Conservation (phyloP, 2,113 vertebrate genomes). For the Ornithorhynchus anatinus region DNA sequence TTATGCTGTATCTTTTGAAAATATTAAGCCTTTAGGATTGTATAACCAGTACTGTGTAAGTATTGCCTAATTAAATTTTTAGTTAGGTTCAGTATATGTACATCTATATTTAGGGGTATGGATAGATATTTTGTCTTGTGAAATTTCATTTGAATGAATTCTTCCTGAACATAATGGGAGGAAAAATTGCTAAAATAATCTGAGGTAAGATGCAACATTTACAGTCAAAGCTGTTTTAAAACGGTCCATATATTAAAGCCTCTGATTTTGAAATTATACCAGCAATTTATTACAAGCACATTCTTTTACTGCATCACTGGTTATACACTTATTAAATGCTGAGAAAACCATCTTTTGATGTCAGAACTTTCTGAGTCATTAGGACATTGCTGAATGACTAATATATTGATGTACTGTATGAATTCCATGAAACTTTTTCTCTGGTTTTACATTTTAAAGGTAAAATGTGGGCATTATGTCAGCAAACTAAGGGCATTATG, state of each 20-base stretch:
- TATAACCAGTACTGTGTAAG: constrained; percentile 72
- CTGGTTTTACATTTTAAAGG: constrained; percentile 73
- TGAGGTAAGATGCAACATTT: constrained; percentile 8
- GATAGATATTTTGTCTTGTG: constrained; percentile 61
- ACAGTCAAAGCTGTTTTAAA: constrained; percentile 46
- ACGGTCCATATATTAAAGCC: constrained; percentile 46
- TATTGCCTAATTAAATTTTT: constrained; percentile 70
- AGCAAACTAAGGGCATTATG: constrained; percentile 70
- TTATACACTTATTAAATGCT: constrained; percentile 64
- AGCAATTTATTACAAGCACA: constrained; percentile 69
- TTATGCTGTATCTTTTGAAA: constrained; percentile 62
- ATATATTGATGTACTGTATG: constrained; percentile 73
- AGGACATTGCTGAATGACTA: constrained; percentile 67
- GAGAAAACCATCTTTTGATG: constrained; percentile 65
- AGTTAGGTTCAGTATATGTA: constrained; percentile 63
- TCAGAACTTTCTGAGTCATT: constrained; percentile 64
- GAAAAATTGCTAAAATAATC: constrained; percentile 31
- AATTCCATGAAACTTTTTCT: constrained; percentile 73
- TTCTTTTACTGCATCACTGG: constrained; percentile 70
- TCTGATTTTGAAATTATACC: constrained; percentile 62
- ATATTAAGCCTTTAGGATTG: constrained; percentile 72
- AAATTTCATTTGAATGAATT: constrained; percentile 66
- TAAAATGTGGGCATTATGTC: constrained; percentile 80
- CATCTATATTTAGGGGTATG: constrained; percentile 58
- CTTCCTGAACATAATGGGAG: constrained; percentile 68